Evolutionary conservation across 2,888 invertebrate species (phyloP), one percentile per base, ranked within the genome.

Genomic region (Ichneumoninae sp.): DNA sequence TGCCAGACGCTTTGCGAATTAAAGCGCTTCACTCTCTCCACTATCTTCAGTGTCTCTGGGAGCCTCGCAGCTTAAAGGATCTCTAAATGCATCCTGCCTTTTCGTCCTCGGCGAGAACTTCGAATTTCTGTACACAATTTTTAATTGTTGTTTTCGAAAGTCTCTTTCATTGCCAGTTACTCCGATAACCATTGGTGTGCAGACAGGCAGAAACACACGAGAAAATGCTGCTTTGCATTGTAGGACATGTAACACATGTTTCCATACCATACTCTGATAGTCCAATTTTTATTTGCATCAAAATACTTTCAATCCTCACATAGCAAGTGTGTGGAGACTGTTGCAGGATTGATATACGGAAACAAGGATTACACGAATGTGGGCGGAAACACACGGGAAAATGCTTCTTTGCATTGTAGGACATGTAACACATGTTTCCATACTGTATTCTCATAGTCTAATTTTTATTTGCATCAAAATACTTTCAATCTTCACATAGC

Each of bases 11-110:
- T 75, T 52, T 50, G 40, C 70, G 69, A 36, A 80, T 60, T 60
- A 78, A 77, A 57, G 77, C 65, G 81, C 81, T 74, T 57, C 75
- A 33, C 33, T 36, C 76, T 22, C 26, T 22, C 57, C 13, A 22
- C 36, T 60, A 7, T 13, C 19, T 68, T 60, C 5, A 6, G 10
- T 57, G 50, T 44, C 65, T 68, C 68, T 47, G 40, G 60, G 77
- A 60, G 57, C 22, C 70, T 57, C 40, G 19, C 30, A 10, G n/a
- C 47, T 44, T 16, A 44, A 60, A 44, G 22, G 10, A 60, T 77
- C 57, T 8, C 47, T 44, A 1, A 52, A 26, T 19, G n/a, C n/a
- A n/a, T 30, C 22, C 40, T 76, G 13, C 66, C 16, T 10, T 7
- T 47, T 5, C 7, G n/a, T 22, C 4, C 44, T 47, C 16, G 5